Evolutionary conservation across 2,113 vertebrate genomes (phyloP), one percentile per base, ranked within the genome.

Genomic region (Lampris megalopsis): DNA sequence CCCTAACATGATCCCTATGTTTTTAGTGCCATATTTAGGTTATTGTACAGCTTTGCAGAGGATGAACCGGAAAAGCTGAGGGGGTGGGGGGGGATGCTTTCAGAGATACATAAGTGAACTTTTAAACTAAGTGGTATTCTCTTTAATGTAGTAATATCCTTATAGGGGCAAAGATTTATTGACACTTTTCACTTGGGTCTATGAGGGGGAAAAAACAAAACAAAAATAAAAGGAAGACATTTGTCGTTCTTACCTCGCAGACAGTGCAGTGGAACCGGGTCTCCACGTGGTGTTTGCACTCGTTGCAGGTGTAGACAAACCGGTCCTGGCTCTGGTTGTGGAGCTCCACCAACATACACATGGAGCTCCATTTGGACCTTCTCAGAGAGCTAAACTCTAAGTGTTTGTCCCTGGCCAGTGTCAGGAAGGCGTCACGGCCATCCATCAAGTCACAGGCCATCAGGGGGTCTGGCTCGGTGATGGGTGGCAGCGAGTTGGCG

Each of bases 391-490:
- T 98, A 93, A 99, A 99, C 92, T 99, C 98, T 88, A 98, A 90
- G 87, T 99, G 98, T 84, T 99, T 99, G 92, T 99, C 98, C 83
- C 98, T 94, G 3, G 97, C 97, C 60, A 99, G 92, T 1, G 98
- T 99, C 40, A 99, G 96, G 87, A 99, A 99, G 82, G 98, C 98
- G 9, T 99, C 98, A 0, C 98, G 96, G n/a, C 98, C 98, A 1
- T 99, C 98, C 98, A 99, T 99, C 86, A 99, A 93, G 82, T 99
- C 98, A 0, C 98, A 99, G 0, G 97, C 96, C 92, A 99, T 98
- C 75, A 99, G 94, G 0, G 96, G 94, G 85, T 99, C 98, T 4
- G 93, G 90, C 54, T 99, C 98, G 4, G 92, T 86, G 5, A 99
- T 98, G 77, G 97, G 95, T 5, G 97, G 97, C 84, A 99, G 92